These are phyloP conservation scores for Syngnathus floridae DNA, from an alignment of 2,113 vertebrate genomes.

Conservation along the genomic window DNA sequence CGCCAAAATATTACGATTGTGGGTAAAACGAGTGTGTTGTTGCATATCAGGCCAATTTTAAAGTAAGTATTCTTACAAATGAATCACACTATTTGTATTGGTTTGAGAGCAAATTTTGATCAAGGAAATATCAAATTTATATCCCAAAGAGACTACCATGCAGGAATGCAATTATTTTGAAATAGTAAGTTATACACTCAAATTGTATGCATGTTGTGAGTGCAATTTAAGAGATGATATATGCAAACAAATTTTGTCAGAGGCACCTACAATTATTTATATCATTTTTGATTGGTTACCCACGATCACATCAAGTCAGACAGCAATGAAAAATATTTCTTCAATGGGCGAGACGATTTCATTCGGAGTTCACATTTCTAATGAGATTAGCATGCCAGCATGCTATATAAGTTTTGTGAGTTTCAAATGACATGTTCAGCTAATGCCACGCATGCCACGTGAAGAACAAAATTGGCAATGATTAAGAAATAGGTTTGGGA, in stretches of 20 bases:
- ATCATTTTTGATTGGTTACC: neutral
- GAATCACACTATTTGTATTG: neutral
- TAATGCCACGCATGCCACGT: neutral
- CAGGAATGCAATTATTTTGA: constrained; percentile 7
- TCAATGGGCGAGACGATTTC: neutral
- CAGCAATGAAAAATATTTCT: neutral
- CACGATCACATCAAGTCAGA: neutral
- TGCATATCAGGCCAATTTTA: neutral
- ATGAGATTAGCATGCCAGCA: neutral
- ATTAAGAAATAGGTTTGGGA: neutral
- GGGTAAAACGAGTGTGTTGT: neutral
- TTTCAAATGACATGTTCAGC: neutral
- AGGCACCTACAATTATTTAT: constrained; percentile 1
- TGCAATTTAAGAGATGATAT: constrained; percentile 8
- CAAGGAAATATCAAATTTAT: neutral
- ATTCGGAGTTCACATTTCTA: neutral
- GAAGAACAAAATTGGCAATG: neutral
- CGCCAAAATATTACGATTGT: constrained; percentile 4
- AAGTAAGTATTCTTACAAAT: neutral
- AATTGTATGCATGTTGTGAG: constrained; percentile 1
- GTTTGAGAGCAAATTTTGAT: neutral
- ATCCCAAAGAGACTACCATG: neutral
- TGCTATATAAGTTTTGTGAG: neutral
- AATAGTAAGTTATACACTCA: constrained; percentile 2
- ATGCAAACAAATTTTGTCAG: constrained; percentile 15